phyloP scores from a whole-genome alignment of 2,113 vertebrate species.

The Ramphastos sulfuratus region DNA sequence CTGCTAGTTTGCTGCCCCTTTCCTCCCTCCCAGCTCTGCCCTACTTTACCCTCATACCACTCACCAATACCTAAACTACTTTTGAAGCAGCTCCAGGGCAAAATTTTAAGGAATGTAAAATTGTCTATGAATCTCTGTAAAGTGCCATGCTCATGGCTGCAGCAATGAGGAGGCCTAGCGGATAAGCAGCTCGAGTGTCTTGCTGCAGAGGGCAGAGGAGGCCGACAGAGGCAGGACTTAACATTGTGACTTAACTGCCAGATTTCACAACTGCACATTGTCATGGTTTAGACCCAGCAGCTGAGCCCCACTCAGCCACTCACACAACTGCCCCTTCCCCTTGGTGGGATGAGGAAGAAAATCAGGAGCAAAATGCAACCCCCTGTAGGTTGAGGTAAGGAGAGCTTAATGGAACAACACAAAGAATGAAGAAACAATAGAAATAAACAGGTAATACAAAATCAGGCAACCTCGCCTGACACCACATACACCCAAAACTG shows the following conservation, averaged over 20 bases:
- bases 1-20: background rate
- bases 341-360: too few relatives aligned
- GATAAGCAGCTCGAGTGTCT: slow-evolving; percentile 31
- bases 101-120: slow-evolving; percentile 27
- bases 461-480: too few relatives aligned
- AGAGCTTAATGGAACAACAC: too few relatives aligned
- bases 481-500: too few relatives aligned
- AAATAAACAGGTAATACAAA: too few relatives aligned
- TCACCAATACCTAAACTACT: slow-evolving; percentile 18
- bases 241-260: slow-evolving; percentile 44
- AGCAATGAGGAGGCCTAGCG: slow-evolving; percentile 18
- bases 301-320: too few relatives aligned
- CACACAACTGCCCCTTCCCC: too few relatives aligned
- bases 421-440: too few relatives aligned
- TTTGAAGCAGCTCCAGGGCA: slow-evolving; percentile 5
- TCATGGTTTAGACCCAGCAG: too few relatives aligned
- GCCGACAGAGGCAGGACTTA: slow-evolving; percentile 57
- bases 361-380: too few relatives aligned
- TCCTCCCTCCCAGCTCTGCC: background rate
- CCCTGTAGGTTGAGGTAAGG: too few relatives aligned
- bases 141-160: slow-evolving; percentile 17
- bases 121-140: background rate
- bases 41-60: slow-evolving; percentile 11
- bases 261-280: slow-evolving; percentile 31
- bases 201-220: slow-evolving; percentile 35